Conservation (phyloP, 2,113 vertebrate genomes). For the Mirounga angustirostris region DNA sequence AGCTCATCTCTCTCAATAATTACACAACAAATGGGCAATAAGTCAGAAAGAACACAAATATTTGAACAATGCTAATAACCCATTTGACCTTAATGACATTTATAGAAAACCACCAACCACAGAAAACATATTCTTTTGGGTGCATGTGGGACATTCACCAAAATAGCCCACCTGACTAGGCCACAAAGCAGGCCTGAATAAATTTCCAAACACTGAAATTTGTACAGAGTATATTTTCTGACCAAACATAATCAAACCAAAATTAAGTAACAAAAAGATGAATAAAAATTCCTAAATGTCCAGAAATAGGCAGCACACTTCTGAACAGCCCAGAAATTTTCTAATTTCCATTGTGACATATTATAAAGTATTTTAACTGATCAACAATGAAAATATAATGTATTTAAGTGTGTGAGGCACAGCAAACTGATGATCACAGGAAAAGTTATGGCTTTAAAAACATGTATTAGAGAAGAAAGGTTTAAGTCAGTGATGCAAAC, state of each 20-base stretch:
- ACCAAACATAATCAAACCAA: neutral
- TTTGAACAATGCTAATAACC: neutral
- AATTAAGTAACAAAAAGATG: neutral
- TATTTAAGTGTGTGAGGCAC: neutral
- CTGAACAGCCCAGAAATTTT: neutral
- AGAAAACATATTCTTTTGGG: neutral
- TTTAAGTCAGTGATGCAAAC: neutral
- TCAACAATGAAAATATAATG: neutral
- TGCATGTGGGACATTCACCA: neutral
- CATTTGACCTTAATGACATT: neutral
- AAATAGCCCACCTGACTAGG: neutral
- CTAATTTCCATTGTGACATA: neutral
- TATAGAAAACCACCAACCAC: neutral
- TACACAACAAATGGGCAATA: neutral
- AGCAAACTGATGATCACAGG: neutral
- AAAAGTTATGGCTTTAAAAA: neutral
- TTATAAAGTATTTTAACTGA: neutral
- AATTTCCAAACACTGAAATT: neutral
- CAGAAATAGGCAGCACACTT: conserved; percentile 40
- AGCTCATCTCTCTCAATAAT: neutral
- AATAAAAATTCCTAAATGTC: conserved; percentile 19
- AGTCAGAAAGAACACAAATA: neutral
- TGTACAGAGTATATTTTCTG: neutral
- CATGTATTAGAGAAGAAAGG: neutral
- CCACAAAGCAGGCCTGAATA: neutral